Evolutionary conservation across 2,113 vertebrate genomes (phyloP), one percentile per base, ranked within the genome.

Genomic region (Perca fluviatilis): DNA sequence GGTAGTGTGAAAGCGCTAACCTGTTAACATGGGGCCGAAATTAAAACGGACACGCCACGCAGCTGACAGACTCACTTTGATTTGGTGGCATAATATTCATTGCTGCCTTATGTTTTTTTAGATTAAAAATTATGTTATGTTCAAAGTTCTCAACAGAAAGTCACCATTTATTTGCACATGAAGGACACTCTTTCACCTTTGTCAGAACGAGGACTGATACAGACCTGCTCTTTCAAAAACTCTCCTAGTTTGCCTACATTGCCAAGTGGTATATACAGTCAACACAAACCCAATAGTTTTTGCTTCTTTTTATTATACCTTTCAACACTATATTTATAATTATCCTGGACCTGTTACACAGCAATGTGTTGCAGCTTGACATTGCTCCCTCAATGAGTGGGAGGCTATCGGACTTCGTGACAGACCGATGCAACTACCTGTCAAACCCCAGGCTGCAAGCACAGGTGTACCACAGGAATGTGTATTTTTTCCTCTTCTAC

Each of bases 371-470:
- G 61, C 81, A 33, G 53, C 51, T 71, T n/a, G 60, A 78, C 54
- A 73, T 58, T 78, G 78, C 67, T 86, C 43, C 49, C 46, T 50
- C 47, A 19, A 21, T 79, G 77, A 82, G 81, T 80, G 25, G 77
- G 78, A 40, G 65, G 77, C 84, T 80, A 80, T 81, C 23, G 19
- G 79, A 83, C 67, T 80, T 51, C 21, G 73, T 79, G 87, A 71
- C 88, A 89, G 80, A 63, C 50, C 6, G 66, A 80, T 53, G 75
- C 78, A 88, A 70, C 83, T 73, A 61, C 78, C 71, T 84, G 78
- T 90, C 87, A 89, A 85, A 81, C 30, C 27, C 27, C 33, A 51
- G 76, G 30, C 62, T 77, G 60, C 56, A 74, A 57, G 54, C 77
- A 62, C 66, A 84, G 36, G 63, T 87, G 66, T 53, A 51, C 53